Evolutionary conservation across 1,140 invertebrate species (phyloP), one percentile per base, ranked within the genome.

Genomic region (Temnothorax longispinosus): DNA sequence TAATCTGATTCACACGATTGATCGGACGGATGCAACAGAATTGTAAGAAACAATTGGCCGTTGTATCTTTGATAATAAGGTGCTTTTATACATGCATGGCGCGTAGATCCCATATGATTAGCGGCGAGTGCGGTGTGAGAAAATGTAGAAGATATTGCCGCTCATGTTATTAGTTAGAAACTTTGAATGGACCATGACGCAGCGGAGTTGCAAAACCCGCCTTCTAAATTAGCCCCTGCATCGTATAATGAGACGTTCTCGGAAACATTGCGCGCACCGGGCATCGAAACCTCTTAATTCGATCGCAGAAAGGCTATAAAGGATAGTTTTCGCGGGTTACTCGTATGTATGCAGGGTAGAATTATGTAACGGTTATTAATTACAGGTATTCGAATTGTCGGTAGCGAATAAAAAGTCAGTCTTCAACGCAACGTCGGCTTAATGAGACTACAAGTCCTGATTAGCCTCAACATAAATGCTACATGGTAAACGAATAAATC

Each of bases 131-230:
- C 44, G 58, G 50, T 74, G 80, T 84, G 80, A 84, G 80, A 74
- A 84, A 84, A 82, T 82, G 54, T 82, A 82, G 67, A 74, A 82
- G 67, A 82, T 74, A 60, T 60, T 21, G 69, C 69, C 15, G 27
- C 69, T 82, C 54, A n/a, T 82, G 54, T 75, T 84, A 84, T 82
- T 82, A 82, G 21, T 74, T 82, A 41, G 69, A 74, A 84, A 75
- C 41, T 74, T 38, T 76, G 58, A 78, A 85, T 78, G 60, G 32
- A 85, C 27, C 76, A 52, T 78, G 75, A 86, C 35, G 67, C 64
- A 15, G 62, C 47, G 32, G 58, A 82, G 54, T 50, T 84, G 80
- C 69, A 47, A 74, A 74, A 47, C n/a, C 80, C 41, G 27, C 69
- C 77, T 84, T 74, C 27, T 62, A 75, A 60, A 84, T 84, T 84